Percentiles rank a stretch among this genome's conserved stretches.
Evolutionary conservation across 2,888 invertebrate genomes (phyloP).

Genomic region (Argyresthia albistria): DNA sequence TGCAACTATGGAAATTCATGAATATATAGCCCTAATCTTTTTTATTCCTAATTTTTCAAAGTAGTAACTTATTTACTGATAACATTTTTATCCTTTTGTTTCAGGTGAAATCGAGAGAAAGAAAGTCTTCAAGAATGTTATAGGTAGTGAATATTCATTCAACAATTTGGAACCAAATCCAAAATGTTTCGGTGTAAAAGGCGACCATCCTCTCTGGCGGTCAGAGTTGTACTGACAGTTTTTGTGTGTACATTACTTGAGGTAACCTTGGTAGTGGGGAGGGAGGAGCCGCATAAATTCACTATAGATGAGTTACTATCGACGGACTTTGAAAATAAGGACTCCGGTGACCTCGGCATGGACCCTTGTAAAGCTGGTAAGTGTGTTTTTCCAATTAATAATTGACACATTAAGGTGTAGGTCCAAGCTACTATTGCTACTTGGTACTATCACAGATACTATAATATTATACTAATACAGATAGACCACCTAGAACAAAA

Average conservation of each 20-base stretch:
- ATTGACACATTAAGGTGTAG: no score
- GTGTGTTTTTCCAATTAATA: slow-evolving; percentile 24
- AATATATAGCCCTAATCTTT: no score
- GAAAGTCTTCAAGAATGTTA: neutral
- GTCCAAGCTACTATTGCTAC: no score
- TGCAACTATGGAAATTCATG: no score
- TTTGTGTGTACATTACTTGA: slow-evolving; percentile 28
- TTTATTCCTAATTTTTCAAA: no score
- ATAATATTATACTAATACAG: no score
- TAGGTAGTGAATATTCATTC: neutral
- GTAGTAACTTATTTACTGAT: neutral
- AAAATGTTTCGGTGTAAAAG: slow-evolving; percentile 38
- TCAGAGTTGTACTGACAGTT: slow-evolving; percentile 35
- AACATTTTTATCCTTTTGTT: neutral
- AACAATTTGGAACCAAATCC: neutral
- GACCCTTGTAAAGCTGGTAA: slow-evolving; percentile 92
- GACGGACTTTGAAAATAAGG: slow-evolving; percentile 76
- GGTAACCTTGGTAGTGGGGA: slow-evolving; percentile 33
- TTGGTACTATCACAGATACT: no score
- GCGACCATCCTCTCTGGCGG: slow-evolving; percentile 28
- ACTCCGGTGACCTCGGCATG: slow-evolving; percentile 83
- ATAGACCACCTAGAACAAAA: no score
- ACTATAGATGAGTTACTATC: slow-evolving; percentile 79
- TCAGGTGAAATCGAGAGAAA: neutral
- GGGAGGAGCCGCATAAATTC: slow-evolving; percentile 61